phyloP scores from a whole-genome alignment of 2,797 vertebrate genomes.

The Sebastes diaconus region DNA sequence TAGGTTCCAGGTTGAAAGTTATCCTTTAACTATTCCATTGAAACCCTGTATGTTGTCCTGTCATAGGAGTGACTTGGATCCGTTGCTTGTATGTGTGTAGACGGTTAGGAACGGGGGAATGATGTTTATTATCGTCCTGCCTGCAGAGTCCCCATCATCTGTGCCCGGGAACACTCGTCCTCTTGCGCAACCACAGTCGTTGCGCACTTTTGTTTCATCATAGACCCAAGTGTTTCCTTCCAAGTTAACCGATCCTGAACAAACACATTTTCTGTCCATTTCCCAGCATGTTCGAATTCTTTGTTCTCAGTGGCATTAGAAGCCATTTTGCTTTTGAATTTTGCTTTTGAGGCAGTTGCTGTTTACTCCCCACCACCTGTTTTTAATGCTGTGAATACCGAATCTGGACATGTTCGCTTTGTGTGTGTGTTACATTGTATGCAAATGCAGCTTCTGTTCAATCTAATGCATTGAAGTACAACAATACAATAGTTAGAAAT shows the following conservation, averaged over 20 bases:
- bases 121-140: not conserved
- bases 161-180: slow-evolving; percentile 39
- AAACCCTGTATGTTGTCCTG: slow-evolving; percentile 37
- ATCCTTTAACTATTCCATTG: slow-evolving; percentile 9
- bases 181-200: slow-evolving; percentile 19
- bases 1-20: no score
- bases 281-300: not conserved
- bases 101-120: not conserved
- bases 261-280: slow-evolving; percentile 36
- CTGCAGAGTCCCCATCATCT: slow-evolving; percentile 20
- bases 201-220: slow-evolving; percentile 27
- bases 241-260: slow-evolving; percentile 24
- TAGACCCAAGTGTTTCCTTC: slow-evolving; percentile 20
- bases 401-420: slow-evolving; percentile 65
- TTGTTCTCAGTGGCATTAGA: slow-evolving; percentile 32
- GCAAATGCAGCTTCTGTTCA: slow-evolving; percentile 60
- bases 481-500: slow-evolving; percentile 22
- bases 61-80: slow-evolving; percentile 31
- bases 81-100: slow-evolving; percentile 15
- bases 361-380: slow-evolving; percentile 62
- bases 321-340: slow-evolving; percentile 42
- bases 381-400: slow-evolving; percentile 85
- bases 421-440: slow-evolving; percentile 63
- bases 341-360: slow-evolving; percentile 45
- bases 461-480: slow-evolving; percentile 51